Conservation (phyloP, 2,888 invertebrate genomes). For the Boloria euphrosyne region DNA sequence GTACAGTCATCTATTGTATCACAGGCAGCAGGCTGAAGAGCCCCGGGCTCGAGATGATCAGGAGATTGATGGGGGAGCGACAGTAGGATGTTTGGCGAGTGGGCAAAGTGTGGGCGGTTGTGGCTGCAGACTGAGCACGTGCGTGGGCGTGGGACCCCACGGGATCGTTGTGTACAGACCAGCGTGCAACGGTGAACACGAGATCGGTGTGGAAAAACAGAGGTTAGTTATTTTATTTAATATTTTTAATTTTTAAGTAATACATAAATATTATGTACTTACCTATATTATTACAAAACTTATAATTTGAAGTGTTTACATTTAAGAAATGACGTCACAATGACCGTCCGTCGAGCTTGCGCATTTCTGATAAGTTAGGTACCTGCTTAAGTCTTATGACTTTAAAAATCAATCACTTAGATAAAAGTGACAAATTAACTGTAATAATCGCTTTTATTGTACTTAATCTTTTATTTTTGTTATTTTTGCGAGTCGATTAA, state of each 20-base stretch:
- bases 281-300: too few species aligned
- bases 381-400: slow-evolving; percentile 1
- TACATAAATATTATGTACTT: neutral
- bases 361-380: neutral
- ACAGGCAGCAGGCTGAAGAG: slow-evolving; percentile 81
- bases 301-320: too few species aligned
- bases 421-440: slow-evolving; percentile 14
- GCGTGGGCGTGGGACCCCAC: slow-evolving; percentile 91
- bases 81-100: slow-evolving; percentile 71
- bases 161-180: slow-evolving; percentile 88
- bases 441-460: slow-evolving; percentile 8
- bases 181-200: slow-evolving; percentile 79
- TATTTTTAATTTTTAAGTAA: neutral
- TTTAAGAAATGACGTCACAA: too few species aligned
- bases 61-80: slow-evolving; percentile 74
- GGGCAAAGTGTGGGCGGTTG: slow-evolving; percentile 73
- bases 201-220: slow-evolving; percentile 84
- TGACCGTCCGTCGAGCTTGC: neutral
- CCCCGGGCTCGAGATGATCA: slow-evolving; percentile 66
- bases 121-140: slow-evolving; percentile 74
- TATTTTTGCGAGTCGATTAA: neutral
- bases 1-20: slow-evolving; percentile 87
- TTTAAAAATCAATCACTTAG: slow-evolving; percentile 6
- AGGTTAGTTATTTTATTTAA: slow-evolving; percentile 60
- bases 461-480: neutral